phyloP scores from a whole-genome alignment of 2,797 vertebrate genomes.

The Eulemur albifrons region DNA sequence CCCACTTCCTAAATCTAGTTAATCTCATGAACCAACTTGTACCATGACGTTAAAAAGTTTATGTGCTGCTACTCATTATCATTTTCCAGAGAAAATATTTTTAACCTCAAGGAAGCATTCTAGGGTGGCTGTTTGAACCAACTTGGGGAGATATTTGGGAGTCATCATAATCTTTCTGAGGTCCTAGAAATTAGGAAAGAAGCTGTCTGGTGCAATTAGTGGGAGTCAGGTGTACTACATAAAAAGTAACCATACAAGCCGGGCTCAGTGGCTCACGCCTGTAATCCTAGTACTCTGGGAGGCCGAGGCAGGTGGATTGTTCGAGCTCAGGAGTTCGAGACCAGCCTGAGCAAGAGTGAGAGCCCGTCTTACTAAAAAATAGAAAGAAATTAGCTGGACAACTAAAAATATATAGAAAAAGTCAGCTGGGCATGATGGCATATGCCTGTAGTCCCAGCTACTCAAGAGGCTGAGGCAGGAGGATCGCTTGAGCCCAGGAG shows the following conservation, averaged over 20 bases:
- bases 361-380: too few species aligned
- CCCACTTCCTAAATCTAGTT: not conserved
- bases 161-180: not conserved
- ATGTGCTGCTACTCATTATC: not conserved
- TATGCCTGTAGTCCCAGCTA: too few species aligned
- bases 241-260: not conserved
- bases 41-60: not conserved
- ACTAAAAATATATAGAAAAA: too few species aligned
- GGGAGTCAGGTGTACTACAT: not conserved
- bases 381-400: too few species aligned
- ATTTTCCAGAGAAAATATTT: not conserved
- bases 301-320: too few species aligned
- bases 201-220: not conserved
- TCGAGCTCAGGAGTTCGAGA: too few species aligned
- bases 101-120: not conserved
- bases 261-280: too few species aligned
- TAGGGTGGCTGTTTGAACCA: not conserved
- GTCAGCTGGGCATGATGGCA: too few species aligned
- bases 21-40: not conserved
- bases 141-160: not conserved
- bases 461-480: too few species aligned
- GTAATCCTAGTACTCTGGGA: too few species aligned
- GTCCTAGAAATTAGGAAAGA: not conserved
- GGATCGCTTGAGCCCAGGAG: too few species aligned
- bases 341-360: too few species aligned